Percentiles rank a stretch among this genome's conserved stretches.
These are phyloP conservation scores for Hydrotaea cyrtoneurina DNA, from an alignment of 2,888 invertebrate species.

Conservation along the genomic window DNA sequence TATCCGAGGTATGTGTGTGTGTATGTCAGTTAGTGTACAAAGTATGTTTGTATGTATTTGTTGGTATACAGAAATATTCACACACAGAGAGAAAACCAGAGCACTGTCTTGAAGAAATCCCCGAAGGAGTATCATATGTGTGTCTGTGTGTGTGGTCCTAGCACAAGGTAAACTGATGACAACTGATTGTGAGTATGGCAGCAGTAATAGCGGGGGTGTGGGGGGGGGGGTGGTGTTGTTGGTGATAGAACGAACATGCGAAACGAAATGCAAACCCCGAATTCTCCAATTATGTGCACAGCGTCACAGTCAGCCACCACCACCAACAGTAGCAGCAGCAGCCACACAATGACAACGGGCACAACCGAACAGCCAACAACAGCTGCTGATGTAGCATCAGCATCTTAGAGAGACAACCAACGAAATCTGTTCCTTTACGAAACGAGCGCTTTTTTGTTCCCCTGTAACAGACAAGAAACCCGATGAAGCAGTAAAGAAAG, in stretches of 20 bases:
- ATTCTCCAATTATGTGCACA: conserved; percentile 1
- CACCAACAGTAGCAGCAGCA: neutral
- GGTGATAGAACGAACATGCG: neutral
- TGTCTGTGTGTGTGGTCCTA: neutral
- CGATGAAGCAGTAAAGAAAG: neutral
- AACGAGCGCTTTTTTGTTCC: neutral
- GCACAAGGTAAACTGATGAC: conserved; percentile 17
- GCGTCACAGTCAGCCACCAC: too few relatives aligned
- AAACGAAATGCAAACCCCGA: neutral
- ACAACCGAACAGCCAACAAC: neutral
- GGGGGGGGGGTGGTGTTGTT: neutral
- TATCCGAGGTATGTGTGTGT: neutral
- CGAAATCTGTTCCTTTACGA: neutral
- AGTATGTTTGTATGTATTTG: neutral
- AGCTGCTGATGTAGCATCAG: conserved; percentile 30
- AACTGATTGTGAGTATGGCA: conserved; percentile 5
- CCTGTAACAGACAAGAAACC: neutral
- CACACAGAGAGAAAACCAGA: neutral
- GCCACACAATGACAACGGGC: neutral
- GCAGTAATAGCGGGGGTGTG: neutral
- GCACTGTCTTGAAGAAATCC: neutral
- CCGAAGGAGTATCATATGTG: neutral
- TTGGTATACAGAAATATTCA: conserved; percentile 2
- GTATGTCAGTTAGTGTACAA: conserved; percentile 3
- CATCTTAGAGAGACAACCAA: conserved; percentile 12